Evolutionary conservation across 2,113 vertebrate genomes (phyloP).

Genomic region (Amphiprion percula): DNA sequence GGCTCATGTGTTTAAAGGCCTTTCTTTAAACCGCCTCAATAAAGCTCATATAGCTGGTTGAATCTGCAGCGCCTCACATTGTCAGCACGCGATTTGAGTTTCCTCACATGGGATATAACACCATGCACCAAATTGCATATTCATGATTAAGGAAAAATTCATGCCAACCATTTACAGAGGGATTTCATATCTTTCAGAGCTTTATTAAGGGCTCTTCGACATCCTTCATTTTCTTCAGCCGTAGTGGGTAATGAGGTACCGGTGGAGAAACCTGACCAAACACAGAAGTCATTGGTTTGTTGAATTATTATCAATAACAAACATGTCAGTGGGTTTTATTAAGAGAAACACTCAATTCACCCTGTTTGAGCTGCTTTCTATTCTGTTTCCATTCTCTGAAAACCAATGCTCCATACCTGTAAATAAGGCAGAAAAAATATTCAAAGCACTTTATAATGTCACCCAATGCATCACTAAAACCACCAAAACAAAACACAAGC

Average conservation of each 20-base stretch:
- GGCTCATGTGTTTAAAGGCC: background rate
- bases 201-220: conserved; percentile 34
- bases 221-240: conserved; percentile 49
- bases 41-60: background rate
- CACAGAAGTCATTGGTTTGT: conserved; percentile 48
- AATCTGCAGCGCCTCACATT: background rate
- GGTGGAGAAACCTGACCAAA: conserved; percentile 51
- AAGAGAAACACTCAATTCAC: conserved; percentile 14
- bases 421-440: too few relatives aligned
- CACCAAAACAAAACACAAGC: too few relatives aligned
- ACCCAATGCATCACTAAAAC: too few relatives aligned
- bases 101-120: background rate
- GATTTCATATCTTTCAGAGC: conserved; percentile 28
- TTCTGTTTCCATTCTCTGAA: too few relatives aligned
- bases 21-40: background rate
- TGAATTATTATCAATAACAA: conserved; percentile 41
- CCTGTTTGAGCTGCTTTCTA: background rate
- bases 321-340: conserved; percentile 10
- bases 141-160: conserved; percentile 10
- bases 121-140: background rate
- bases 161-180: conserved; percentile 37
- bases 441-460: too few relatives aligned
- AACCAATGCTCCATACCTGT: too few relatives aligned
- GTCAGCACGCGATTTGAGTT: background rate
- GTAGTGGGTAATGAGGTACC: conserved; percentile 56